These are phyloP conservation scores for Pachyrhynchus sulphureomaculatus DNA, from an alignment of 1,140 invertebrate species.

Conservation along the genomic window DNA sequence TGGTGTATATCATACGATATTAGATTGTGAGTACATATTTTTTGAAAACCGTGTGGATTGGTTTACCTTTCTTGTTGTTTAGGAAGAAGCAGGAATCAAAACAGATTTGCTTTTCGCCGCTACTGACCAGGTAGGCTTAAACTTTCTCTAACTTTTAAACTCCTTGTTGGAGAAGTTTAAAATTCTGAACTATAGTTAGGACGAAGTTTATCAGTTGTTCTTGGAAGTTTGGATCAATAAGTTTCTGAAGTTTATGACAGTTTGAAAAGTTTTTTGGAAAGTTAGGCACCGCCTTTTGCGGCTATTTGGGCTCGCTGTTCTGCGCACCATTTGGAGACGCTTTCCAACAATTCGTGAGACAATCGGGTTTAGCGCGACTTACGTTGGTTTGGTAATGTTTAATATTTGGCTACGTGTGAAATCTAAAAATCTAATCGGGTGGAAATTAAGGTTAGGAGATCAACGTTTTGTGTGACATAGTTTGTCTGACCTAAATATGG, in stretches of 20 bases:
- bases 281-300: conserved; percentile 41
- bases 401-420: neutral
- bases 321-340: conserved; percentile 38
- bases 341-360: conserved; percentile 29
- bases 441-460: too few species aligned
- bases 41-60: neutral
- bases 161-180: conserved; percentile 22
- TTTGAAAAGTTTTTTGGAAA: conserved; percentile 46
- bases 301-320: conserved; percentile 37
- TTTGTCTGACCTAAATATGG: too few species aligned
- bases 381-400: conserved; percentile 7
- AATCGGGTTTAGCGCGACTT: conserved; percentile 28
- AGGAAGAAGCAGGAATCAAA: neutral
- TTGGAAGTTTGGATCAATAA: conserved; percentile 34
- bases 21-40: neutral
- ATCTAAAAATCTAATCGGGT: too few species aligned
- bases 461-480: too few species aligned
- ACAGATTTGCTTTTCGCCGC: conserved; percentile 4
- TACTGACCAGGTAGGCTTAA: conserved; percentile 30
- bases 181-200: conserved; percentile 36
- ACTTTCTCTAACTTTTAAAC: conserved; percentile 26
- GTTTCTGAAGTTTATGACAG: conserved; percentile 45
- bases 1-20: neutral
- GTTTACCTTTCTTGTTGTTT: neutral
- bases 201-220: conserved; percentile 37